phyloP scores from a whole-genome alignment of 2,888 invertebrate species.

The Callyntrura sp. region DNA sequence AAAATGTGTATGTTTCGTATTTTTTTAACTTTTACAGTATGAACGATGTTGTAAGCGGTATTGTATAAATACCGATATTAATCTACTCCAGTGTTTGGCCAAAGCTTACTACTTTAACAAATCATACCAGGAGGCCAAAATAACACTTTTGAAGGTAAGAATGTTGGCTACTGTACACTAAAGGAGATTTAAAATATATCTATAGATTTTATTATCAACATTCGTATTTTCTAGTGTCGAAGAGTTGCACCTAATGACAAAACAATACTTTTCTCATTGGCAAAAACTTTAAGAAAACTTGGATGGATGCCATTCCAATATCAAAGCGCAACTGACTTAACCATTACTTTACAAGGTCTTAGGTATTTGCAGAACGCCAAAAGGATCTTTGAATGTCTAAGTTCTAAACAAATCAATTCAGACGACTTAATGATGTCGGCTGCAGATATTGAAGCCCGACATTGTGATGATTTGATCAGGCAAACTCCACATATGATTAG shows the following conservation, averaged over 20 bases:
- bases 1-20: slow-evolving; percentile 1
- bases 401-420: slow-evolving; percentile 84
- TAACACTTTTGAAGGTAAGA: slow-evolving; percentile 27
- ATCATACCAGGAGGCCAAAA: slow-evolving; percentile 19
- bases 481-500: slow-evolving; percentile 76
- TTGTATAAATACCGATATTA: not conserved
- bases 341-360: slow-evolving; percentile 82
- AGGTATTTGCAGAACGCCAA: not conserved
- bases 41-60: slow-evolving; percentile 45
- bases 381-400: not conserved
- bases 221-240: no score
- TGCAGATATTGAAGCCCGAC: slow-evolving; percentile 86
- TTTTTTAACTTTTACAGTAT: slow-evolving; percentile 40
- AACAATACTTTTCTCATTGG: not conserved
- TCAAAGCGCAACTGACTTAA: slow-evolving; percentile 83
- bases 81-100: slow-evolving; percentile 43
- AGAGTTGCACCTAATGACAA: slow-evolving; percentile 31
- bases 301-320: slow-evolving; percentile 85
- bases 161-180: not conserved
- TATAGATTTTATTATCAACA: no score
- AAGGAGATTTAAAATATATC: not conserved
- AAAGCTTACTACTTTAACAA: slow-evolving; percentile 20
- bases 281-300: slow-evolving; percentile 85
- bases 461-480: slow-evolving; percentile 87
- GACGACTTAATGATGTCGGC: slow-evolving; percentile 85